phyloP scores from a whole-genome alignment of 1,140 invertebrate species.

The Zophobas atratus region DNA sequence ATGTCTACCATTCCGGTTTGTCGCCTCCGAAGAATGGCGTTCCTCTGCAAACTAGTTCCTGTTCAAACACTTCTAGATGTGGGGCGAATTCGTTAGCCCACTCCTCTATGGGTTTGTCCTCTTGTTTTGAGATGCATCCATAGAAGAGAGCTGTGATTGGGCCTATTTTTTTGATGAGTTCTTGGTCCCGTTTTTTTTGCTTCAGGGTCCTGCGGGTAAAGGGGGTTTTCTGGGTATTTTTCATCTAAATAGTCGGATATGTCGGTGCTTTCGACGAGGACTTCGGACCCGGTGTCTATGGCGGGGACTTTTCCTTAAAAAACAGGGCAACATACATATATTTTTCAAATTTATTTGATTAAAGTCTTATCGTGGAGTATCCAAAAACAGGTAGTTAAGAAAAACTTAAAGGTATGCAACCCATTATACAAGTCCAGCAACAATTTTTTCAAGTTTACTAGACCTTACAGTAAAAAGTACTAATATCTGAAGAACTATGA shows the following conservation, averaged over 20 bases:
- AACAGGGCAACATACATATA: not conserved
- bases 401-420: no score
- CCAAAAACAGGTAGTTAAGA: not conserved
- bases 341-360: no score
- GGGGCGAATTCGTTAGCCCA: constrained; percentile 65
- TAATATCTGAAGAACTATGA: no score
- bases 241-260: constrained; percentile 91
- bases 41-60: constrained; percentile 75
- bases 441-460: no score
- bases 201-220: constrained; percentile 82
- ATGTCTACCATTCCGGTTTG: constrained; percentile 79
- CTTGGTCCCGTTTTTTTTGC: constrained; percentile 83
- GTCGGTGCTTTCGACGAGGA: constrained; percentile 86
- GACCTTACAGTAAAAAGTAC: no score
- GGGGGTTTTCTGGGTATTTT: constrained; percentile 78
- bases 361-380: not conserved
- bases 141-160: constrained; percentile 63
- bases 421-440: no score
- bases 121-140: constrained; percentile 54
- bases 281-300: constrained; percentile 74
- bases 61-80: constrained; percentile 77
- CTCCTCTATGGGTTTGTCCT: constrained; percentile 58
- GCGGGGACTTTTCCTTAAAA: constrained; percentile 84
- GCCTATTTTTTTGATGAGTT: constrained; percentile 80
- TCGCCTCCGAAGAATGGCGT: constrained; percentile 79